A percentile compares a stretch with the other conserved stretches of the same genome.
phyloP scores from a whole-genome alignment of 2,113 vertebrate genomes.

The Paraplagusia blochii region DNA sequence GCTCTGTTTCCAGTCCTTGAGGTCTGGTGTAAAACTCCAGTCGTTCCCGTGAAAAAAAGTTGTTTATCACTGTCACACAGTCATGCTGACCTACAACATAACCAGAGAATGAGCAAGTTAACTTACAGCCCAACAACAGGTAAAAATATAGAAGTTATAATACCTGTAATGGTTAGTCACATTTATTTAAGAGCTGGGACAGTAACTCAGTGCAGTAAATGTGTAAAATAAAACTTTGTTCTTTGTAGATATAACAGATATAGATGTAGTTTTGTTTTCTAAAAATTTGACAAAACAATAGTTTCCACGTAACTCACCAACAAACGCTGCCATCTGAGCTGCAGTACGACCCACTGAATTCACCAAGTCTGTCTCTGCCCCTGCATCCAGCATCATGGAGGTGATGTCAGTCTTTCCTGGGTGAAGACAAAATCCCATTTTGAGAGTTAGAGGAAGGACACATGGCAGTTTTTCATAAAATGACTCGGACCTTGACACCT shows the following conservation, averaged over 20 bases:
- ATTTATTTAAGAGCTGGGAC: too few species aligned
- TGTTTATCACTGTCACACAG: slow-evolving; percentile 93
- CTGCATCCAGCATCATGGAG: slow-evolving; percentile 89
- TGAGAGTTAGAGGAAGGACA: background rate
- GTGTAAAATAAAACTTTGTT: too few species aligned
- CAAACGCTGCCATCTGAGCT: slow-evolving; percentile 96
- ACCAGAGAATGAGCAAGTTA: background rate
- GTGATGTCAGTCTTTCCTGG: slow-evolving; percentile 91
- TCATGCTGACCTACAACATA: slow-evolving; percentile 87
- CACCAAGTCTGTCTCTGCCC: slow-evolving; percentile 87
- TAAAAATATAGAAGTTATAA: too few species aligned
- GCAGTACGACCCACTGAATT: slow-evolving; percentile 94
- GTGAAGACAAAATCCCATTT: background rate
- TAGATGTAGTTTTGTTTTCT: too few species aligned
- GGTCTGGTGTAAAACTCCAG: slow-evolving; percentile 90
- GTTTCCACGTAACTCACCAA: slow-evolving; percentile 74
- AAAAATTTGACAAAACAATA: too few species aligned
- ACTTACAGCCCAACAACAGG: too few species aligned
- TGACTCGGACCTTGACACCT: background rate
- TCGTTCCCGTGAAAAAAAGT: slow-evolving; percentile 88
- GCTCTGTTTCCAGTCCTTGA: slow-evolving; percentile 87
- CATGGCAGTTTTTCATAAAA: background rate
- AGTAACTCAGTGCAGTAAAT: too few species aligned
- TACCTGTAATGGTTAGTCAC: too few species aligned
- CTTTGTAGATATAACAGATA: too few species aligned